Evolutionary conservation across 2,797 vertebrate genomes (phyloP), one percentile per base, ranked within the genome.

Genomic region (Euthynnus affinis): DNA sequence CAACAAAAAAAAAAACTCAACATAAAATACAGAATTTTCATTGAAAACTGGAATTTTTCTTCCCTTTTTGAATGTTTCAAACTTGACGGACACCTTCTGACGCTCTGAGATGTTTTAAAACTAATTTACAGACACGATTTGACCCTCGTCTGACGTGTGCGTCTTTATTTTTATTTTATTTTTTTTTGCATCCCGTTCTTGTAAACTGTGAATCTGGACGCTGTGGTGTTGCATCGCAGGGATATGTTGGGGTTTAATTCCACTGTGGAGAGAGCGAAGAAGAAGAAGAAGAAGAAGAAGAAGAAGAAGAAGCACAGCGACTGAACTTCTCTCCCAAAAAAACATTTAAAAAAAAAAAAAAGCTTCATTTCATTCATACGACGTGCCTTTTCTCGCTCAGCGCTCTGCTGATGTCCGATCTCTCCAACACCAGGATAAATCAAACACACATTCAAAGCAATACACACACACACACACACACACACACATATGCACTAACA

Each of bases 301-400:
- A n/a, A n/a, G n/a, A n/a, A n/a, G n/a, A n/a, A n/a, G 10, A 67
- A 79, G 69, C 82, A 58, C 83, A 71, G 44, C 6, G 48, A 52
- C 58, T 8, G 63, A 84, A 60, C 66, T 61, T 76, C 69, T 72
- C 61, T 63, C 56, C 60, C 71, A 56, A 29, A 56, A n/a, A n/a
- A n/a, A n/a, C n/a, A n/a, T n/a, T n/a, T n/a, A n/a, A n/a, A n/a
- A n/a, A n/a, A n/a, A n/a, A n/a, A n/a, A n/a, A n/a, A n/a, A n/a
- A n/a, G n/a, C n/a, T n/a, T n/a, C 72, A 68, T 73, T 29, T 29
- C 27, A 29, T 29, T 4, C 49, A 7, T 22, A 74, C 13, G 5
- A 87, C 3, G 93, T 94, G 92, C 93, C 91, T 93, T 93, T 75
- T 58, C 76, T 3, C 9, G 61, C 79, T 74, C 60, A 40, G 60